phyloP scores from a whole-genome alignment of 2,888 invertebrate genomes.

The Eupithecia abbreviata region DNA sequence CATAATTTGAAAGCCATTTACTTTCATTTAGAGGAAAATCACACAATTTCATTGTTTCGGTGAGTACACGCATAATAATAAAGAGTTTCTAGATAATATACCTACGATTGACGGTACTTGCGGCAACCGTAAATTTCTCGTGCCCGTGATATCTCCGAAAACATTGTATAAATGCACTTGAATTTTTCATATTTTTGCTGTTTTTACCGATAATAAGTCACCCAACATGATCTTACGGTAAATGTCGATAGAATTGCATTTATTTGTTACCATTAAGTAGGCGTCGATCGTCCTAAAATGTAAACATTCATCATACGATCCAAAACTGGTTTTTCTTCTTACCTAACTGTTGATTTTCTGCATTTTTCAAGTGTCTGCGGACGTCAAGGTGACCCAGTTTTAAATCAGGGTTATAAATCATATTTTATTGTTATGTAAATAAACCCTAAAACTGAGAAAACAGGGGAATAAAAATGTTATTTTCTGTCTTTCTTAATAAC shows the following conservation, averaged over 20 bases:
- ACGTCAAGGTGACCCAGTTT: slow-evolving; percentile 38
- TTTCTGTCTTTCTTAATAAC: neutral
- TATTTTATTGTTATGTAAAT: slow-evolving; percentile 8
- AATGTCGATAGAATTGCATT: neutral
- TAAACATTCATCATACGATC: slow-evolving; percentile 19
- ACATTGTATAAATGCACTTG: neutral
- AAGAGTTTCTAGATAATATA: neutral
- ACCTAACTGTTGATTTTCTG: slow-evolving; percentile 36
- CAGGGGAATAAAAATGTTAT: neutral
- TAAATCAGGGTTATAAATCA: slow-evolving; percentile 25
- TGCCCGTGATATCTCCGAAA: neutral
- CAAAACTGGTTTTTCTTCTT: slow-evolving; percentile 36
- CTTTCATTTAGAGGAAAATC: slow-evolving; percentile 4
- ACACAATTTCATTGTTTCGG: neutral
- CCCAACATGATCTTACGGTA: neutral
- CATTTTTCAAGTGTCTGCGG: slow-evolving; percentile 12
- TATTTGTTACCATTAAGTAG: neutral
- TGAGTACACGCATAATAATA: neutral
- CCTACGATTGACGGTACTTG: neutral
- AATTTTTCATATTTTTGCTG: neutral
- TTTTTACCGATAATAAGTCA: neutral
- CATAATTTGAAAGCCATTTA: slow-evolving; percentile 6
- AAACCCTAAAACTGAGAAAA: neutral
- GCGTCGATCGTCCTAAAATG: neutral
- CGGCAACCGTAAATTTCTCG: neutral